Percentiles rank a stretch among this genome's conserved stretches.
These are phyloP conservation scores for Eucidaris tribuloides DNA, from an alignment of 35 echinoderm and acorn worm species.

Conservation along the genomic window DNA sequence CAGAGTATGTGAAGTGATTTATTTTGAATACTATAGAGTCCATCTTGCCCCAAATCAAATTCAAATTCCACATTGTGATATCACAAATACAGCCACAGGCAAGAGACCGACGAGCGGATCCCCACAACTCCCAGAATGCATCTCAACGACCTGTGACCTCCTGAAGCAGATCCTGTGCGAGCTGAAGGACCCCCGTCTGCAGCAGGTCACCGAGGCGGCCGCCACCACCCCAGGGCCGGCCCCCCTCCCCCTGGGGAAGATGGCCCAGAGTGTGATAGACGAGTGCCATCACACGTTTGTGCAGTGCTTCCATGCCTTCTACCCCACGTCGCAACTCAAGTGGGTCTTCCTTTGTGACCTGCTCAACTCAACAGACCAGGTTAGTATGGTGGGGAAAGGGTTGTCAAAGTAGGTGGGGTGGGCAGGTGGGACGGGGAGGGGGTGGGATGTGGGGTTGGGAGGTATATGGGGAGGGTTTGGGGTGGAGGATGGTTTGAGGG, in stretches of 20 bases:
- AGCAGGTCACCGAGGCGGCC: not conserved
- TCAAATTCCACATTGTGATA: too few relatives aligned
- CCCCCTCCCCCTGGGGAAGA: not conserved
- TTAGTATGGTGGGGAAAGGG: not conserved
- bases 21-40: too few relatives aligned
- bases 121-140: slow-evolving; percentile 84
- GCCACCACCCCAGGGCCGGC: not conserved
- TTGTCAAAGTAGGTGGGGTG: too few relatives aligned
- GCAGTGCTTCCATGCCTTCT: slow-evolving; percentile 96
- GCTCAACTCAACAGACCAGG: slow-evolving; percentile 37
- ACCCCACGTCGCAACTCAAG: slow-evolving; percentile 93
- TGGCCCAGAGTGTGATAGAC: slow-evolving; percentile 48
- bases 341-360: slow-evolving; percentile 90
- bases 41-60: too few relatives aligned
- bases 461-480: too few relatives aligned
- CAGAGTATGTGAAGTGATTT: too few relatives aligned
- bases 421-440: too few relatives aligned
- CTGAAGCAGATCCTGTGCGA: slow-evolving; percentile 74
- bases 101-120: slow-evolving; percentile 51
- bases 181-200: slow-evolving; percentile 1
- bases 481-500: too few relatives aligned
- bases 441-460: not conserved
- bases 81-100: slow-evolving; percentile 22
- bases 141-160: slow-evolving; percentile 75
- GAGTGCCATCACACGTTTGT: slow-evolving; percentile 97